Evolutionary conservation across 2,113 vertebrate species (phyloP), one percentile per base, ranked within the genome.

Genomic region (Cheirogaleus medius): DNA sequence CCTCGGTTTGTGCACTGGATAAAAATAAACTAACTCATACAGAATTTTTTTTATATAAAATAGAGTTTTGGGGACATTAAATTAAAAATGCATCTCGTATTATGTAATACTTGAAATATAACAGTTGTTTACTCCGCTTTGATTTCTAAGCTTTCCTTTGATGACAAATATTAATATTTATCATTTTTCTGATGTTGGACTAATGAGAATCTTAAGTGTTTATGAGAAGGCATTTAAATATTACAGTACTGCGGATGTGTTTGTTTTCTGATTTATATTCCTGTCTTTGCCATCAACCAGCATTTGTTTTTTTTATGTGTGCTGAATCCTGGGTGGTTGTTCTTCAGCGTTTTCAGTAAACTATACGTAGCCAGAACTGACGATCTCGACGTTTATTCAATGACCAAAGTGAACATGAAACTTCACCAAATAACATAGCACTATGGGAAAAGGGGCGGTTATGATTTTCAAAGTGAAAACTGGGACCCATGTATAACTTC

Each of bases 151-250:
- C 96, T 97, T 98, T 96, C 97, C 98, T 99, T 99, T 99, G 98
- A 99, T 99, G 97, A 98, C 84, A 98, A 97, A 98, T 98, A 99
- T 99, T 98, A 99, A 99, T 99, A 99, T 99, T 99, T 98, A 99
- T 99, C 98, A 98, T 76, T 97, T 97, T 98, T 99, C 98, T 98
- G 97, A 98, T 98, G 97, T 97, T 98, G 90, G 95, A 97, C 98
- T 99, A 99, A 99, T 98, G 97, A 99, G 98, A 98, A 96, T 98
- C 98, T 98, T 98, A 97, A 34, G 63, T 94, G 39, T 98, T 98
- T 98, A 98, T 96, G 91, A 98, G 97, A 97, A 98, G 88, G 39
- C 95, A 98, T 98, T 99, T 98, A 98, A 98, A 98, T 96, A 98
- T 98, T 98, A 98, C 90, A 97, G 91, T 95, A 96, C 42, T 84